Percentiles rank a stretch among this genome's conserved stretches.
Evolutionary conservation across 2,888 invertebrate genomes (phyloP).

Genomic region (Notodonta ziczac): DNA sequence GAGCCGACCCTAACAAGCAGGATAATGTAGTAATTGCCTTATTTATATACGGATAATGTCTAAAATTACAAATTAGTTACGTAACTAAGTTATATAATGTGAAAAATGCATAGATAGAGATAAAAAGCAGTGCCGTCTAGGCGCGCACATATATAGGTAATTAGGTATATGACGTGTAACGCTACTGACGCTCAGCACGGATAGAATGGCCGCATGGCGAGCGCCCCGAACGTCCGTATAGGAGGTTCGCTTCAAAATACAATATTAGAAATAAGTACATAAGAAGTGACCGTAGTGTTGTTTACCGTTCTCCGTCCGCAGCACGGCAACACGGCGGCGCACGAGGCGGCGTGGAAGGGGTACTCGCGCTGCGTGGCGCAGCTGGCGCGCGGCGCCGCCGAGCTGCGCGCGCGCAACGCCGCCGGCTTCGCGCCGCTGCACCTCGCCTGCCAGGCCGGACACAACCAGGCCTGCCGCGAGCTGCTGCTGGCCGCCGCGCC

Average conservation of each 20-base stretch:
- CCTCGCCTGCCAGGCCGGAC: conserved; percentile 97
- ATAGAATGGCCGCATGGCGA: no score
- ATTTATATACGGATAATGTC: background rate
- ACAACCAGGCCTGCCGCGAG: conserved; percentile 97
- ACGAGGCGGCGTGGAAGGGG: conserved; percentile 98
- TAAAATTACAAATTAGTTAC: no score
- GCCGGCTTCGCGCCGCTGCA: conserved; percentile 97
- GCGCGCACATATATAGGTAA: no score
- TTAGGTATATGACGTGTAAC: no score
- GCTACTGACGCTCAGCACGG: no score
- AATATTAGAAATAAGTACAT: no score
- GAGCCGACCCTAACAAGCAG: conserved; percentile 93
- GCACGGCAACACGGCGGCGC: conserved; percentile 97
- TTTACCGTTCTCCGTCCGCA: conserved; percentile 53
- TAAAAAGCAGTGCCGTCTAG: no score
- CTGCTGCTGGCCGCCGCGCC: conserved; percentile 94
- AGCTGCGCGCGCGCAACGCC: conserved; percentile 89
- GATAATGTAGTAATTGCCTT: conserved; percentile 88
- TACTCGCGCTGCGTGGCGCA: conserved; percentile 93
- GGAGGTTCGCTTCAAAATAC: no score
- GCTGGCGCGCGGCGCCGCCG: conserved; percentile 86
- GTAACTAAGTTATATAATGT: no score
- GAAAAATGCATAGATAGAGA: no score
- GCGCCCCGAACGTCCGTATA: no score
- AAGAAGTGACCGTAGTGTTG: no score